phyloP scores from a whole-genome alignment of 2,113 vertebrate species.

The Martes martes region DNA sequence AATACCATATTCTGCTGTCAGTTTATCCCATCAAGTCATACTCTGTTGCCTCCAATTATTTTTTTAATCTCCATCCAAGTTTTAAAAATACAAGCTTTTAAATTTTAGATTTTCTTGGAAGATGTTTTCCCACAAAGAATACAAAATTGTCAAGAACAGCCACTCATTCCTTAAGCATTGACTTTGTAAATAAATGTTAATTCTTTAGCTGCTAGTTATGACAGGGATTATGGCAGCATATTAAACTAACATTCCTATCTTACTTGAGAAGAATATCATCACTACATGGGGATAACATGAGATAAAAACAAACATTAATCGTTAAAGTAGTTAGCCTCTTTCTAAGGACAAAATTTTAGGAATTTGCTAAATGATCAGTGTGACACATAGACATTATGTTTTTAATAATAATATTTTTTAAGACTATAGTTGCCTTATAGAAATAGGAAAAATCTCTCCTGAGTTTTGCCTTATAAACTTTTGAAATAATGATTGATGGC shows the following conservation, averaged over 20 bases:
- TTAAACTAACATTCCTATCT: background rate
- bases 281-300: background rate
- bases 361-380: background rate
- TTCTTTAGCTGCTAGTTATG: background rate
- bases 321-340: background rate
- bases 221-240: background rate
- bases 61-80: background rate
- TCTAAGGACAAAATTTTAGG: background rate
- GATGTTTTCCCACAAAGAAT: background rate
- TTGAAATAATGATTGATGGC: background rate
- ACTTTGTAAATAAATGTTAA: background rate
- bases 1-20: accelerated
- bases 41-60: background rate
- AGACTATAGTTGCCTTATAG: background rate
- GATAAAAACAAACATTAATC: background rate
- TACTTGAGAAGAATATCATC: background rate
- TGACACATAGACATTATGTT: background rate
- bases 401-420: background rate
- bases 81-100: background rate
- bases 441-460: background rate
- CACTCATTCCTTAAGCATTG: background rate
- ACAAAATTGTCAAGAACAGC: background rate
- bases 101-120: background rate
- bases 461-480: background rate
- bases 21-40: background rate